These are phyloP conservation scores for Chlorospingus flavigularis DNA, from an alignment of 2,797 vertebrate species.

Conservation along the genomic window DNA sequence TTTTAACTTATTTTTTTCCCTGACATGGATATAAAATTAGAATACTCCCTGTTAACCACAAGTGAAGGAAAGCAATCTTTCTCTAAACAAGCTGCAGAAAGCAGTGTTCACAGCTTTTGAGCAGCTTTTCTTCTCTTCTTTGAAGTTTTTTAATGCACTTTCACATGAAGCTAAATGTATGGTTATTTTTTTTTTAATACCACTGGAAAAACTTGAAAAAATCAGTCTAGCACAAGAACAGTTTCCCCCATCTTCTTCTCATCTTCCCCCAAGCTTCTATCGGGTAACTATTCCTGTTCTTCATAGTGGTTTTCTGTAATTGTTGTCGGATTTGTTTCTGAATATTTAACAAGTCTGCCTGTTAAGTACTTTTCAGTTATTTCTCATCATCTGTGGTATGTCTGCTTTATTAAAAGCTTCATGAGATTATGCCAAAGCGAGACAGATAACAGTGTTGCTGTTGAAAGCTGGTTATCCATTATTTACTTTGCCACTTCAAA, in stretches of 20 bases:
- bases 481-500: background rate
- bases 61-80: background rate
- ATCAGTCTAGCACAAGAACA: background rate
- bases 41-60: background rate
- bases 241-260: constrained; percentile 26
- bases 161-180: background rate
- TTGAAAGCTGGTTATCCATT: background rate
- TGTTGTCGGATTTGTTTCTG: constrained; percentile 31
- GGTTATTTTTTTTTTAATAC: background rate
- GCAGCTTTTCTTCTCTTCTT: constrained; percentile 5
- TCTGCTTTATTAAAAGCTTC: constrained; percentile 29
- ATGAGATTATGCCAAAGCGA: background rate
- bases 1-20: background rate
- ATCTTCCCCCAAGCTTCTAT: constrained; percentile 36
- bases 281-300: constrained; percentile 48
- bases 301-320: constrained; percentile 46
- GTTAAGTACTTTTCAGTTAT: constrained; percentile 26
- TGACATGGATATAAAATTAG: background rate
- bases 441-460: background rate
- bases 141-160: constrained; percentile 41
- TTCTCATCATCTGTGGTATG: constrained; percentile 5
- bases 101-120: background rate
- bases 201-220: constrained; percentile 56
- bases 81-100: background rate
- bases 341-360: constrained; percentile 48